Base-by-base conservation (phyloP, 2,113 vertebrate genomes). In the Anas platyrhynchos region DNA sequence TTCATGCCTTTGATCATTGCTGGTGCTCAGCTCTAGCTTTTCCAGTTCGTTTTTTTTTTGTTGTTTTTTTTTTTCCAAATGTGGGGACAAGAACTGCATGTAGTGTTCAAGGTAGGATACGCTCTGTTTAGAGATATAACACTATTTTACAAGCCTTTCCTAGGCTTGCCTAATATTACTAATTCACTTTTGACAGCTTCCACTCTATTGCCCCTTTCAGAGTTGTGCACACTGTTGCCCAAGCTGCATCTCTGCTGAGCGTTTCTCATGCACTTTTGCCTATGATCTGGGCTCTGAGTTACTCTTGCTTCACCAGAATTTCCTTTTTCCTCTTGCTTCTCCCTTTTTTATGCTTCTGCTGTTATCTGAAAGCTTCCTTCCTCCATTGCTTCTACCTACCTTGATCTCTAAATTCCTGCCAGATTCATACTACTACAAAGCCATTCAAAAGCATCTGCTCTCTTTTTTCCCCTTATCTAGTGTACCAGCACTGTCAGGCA, bases 391-490 rank as follows among this genome's bases (percentile, higher is more conserved):
- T 54, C 61, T 93, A 27, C 48, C 54, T 44, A 96, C 92, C 94
- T 96, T 93, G 83, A 94, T 93, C 94, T 97, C 88, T 86, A 76
- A 95, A 95, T 89, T 94, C 80, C 48, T 89, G 58, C 55, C 1
- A 2, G 83, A 93, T 61, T 94, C 41, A 0, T 62, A 72, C 65
- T 94, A 93, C 92, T 94, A 93, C 92, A 93, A 96, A 96, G 90
- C 92, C 74, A 31, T 93, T 94, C 86, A 93, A 83, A 95, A 84
- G 76, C 94, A 86, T 93, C 90, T 96, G 91, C 61, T 93, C 46
- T 48, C 31, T 91, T 91, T 81, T 63, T 59, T 4, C 3, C 25
- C 43, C 90, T 95, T 94, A 92, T 90, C 93, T 93, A 59, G 73
- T 84, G 54, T 82, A 94, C 90, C 80, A 93, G 94, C 65, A 91